Evolutionary conservation across 2,888 invertebrate species (phyloP).

Genomic region (Hypercompe scribonia): DNA sequence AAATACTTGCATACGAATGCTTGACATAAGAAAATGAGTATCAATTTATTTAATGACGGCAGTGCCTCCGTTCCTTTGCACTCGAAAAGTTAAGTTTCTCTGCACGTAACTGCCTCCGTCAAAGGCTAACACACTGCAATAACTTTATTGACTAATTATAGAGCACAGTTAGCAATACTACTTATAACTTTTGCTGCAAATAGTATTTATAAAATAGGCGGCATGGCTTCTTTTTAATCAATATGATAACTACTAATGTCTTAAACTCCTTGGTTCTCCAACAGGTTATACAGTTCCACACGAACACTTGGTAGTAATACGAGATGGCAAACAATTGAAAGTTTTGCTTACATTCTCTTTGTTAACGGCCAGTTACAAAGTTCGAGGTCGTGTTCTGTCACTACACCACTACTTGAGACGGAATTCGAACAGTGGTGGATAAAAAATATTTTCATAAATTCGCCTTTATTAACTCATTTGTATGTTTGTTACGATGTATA

Average conservation of each 20-base stretch:
- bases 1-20: neutral
- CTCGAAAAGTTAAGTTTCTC: neutral
- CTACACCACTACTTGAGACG: constrained; percentile 22
- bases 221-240: neutral
- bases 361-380: constrained; percentile 27
- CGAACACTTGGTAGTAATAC: constrained; percentile 35
- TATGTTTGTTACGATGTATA: too few relatives aligned
- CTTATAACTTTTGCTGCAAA: neutral
- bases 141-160: neutral
- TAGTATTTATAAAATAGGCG: neutral
- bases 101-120: neutral
- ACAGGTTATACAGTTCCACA: constrained; percentile 31
- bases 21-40: neutral
- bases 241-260: constrained; percentile 8
- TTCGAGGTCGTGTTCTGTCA: constrained; percentile 39
- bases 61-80: neutral
- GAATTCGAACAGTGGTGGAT: constrained; percentile 8
- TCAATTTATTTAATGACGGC: neutral
- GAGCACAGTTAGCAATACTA: neutral
- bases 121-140: neutral
- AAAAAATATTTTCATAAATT: constrained; percentile 11
- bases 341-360: constrained; percentile 37
- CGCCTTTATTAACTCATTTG: too few relatives aligned
- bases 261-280: too few relatives aligned
- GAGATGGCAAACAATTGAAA: constrained; percentile 42